Base-by-base conservation (phyloP, 2,113 vertebrate species). In the Desmodus rotundus region DNA sequence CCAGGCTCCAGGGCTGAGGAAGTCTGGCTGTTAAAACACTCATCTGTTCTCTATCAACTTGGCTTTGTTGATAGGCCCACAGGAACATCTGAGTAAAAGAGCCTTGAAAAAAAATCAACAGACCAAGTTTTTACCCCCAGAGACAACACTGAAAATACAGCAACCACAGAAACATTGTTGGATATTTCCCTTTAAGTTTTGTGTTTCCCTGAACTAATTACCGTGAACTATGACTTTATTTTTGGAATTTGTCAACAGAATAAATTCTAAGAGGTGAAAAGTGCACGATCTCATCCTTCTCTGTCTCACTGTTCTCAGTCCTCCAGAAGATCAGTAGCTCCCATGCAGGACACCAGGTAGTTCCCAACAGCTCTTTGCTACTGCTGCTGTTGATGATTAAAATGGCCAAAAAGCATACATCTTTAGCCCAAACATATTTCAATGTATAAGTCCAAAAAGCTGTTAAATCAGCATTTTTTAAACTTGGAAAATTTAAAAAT, bases 11-110 rank as follows among this genome's bases (percentile, higher is more conserved):
- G 58, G 97, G 94, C 93, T 58, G 61, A 97, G 97, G 97, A 98
- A 98, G 97, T 94, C 90, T 87, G 98, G 97, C 93, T 97, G 94
- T 97, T 93, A 96, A 96, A 97, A 97, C 38, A 85, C 82, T 96
- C 89, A 96, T 97, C 98, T 98, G 98, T 61, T 98, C 96, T 97
- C 97, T 97, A 93, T 98, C 97, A 98, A n/a, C 68, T 17, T 67
- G 94, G 67, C 73, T 95, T 90, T 87, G 96, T n/a, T 97, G 96
- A 98, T 92, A 93, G 90, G 81, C 84, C 93, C 90, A 80, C 50
- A 52, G 87, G 88, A 91, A 97, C 50, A 78, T 94, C 12, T 89
- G 96, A 96, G 90, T 92, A 94, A 58, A 96, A 97, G 9, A 97
- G 96, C 89, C 33, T 72, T 33, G 47, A 33, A 72, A 61, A 72